phyloP scores from a whole-genome alignment of 2,113 vertebrate species.

The Coturnix japonica region DNA sequence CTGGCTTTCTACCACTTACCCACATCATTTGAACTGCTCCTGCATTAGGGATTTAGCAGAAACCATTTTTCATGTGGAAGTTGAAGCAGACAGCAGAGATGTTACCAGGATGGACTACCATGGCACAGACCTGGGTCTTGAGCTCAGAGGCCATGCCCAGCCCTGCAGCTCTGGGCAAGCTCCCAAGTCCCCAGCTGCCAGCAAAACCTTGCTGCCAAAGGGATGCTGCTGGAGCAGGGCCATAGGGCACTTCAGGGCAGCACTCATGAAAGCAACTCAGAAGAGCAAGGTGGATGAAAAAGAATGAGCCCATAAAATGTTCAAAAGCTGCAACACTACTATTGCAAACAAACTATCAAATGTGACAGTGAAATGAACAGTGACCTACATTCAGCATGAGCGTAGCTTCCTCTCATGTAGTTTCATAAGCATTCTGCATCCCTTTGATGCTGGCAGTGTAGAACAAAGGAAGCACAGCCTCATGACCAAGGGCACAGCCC shows the following conservation, averaged over 20 bases:
- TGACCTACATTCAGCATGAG: conserved; percentile 34
- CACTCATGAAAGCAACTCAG: conserved; percentile 6
- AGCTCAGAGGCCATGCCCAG: background rate
- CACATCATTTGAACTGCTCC: background rate
- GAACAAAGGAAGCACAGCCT: background rate
- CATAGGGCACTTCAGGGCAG: background rate
- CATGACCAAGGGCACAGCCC: background rate
- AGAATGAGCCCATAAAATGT: background rate
- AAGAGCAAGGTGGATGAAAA: background rate
- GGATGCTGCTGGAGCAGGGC: background rate
- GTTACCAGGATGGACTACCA: background rate
- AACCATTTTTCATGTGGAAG: background rate
- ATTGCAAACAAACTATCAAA: background rate
- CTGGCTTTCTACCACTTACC: background rate
- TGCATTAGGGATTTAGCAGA: background rate
- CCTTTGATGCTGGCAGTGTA: background rate
- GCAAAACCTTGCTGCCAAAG: background rate
- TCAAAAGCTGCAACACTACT: background rate
- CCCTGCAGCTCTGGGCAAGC: background rate
- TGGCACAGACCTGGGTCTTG: background rate
- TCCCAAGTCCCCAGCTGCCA: background rate
- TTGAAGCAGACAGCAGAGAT: background rate
- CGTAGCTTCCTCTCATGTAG: background rate
- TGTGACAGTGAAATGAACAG: background rate
- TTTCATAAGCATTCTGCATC: background rate